phyloP scores from a whole-genome alignment of 2,888 invertebrate species.

The Mythimna ferrago region DNA sequence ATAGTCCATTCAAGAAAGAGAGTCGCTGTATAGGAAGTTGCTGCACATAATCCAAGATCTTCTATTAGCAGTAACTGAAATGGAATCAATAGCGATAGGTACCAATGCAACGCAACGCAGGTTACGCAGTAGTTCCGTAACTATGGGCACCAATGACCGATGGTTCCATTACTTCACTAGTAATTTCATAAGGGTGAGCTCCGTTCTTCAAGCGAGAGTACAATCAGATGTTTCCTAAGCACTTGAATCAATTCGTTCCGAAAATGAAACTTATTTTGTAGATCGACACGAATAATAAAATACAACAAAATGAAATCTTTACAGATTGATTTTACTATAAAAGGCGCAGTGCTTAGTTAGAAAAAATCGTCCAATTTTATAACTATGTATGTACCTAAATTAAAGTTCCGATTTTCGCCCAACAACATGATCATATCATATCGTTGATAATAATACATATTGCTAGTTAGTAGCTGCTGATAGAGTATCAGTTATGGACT shows the following conservation, averaged over 20 bases:
- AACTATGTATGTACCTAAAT: background rate
- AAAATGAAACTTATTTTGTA: conserved; percentile 1
- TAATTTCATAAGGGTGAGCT: conserved; percentile 56
- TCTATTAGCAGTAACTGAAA: conserved; percentile 54
- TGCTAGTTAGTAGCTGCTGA: conserved; percentile 40
- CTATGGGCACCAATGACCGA: conserved; percentile 40
- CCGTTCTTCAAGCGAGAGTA: conserved; percentile 21
- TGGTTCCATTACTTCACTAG: conserved; percentile 60
- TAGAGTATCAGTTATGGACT: conserved; percentile 50
- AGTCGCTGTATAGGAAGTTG: background rate
- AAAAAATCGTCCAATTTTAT: background rate
- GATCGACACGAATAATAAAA: background rate
- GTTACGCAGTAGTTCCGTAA: conserved; percentile 67
- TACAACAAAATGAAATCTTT: background rate
- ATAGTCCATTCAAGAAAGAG: background rate
- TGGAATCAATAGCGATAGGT: conserved; percentile 66
- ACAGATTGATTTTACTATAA: background rate
- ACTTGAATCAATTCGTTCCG: conserved; percentile 18
- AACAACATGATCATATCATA: conserved; percentile 39
- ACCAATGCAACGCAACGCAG: conserved; percentile 51
- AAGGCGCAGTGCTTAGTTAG: background rate
- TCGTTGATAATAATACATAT: conserved; percentile 21
- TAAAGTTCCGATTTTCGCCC: conserved; percentile 14
- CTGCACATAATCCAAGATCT: conserved; percentile 30
- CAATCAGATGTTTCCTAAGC: conserved; percentile 41